Evolutionary conservation across 2,113 vertebrate species (phyloP), one percentile per base, ranked within the genome.

Genomic region (Gracilinanus agilis): DNA sequence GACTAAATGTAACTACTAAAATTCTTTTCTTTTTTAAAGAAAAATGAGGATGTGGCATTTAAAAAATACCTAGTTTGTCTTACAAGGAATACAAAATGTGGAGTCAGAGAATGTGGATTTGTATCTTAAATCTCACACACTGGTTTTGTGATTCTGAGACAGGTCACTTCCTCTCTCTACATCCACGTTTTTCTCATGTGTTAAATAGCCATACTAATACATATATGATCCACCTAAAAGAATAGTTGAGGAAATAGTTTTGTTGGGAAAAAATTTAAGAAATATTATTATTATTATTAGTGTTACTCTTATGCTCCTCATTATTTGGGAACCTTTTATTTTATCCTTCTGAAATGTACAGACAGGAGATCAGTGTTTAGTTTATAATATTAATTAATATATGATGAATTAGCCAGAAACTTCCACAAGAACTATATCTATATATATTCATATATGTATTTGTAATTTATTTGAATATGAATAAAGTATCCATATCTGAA

Each of bases 391-490:
- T 67, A 27, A 75, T 19, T 40, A 44, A 44, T 0, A 3, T n/a
- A 19, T n/a, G n/a, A 44, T 88, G 29, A 23, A 93, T 75, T 91
- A 40, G 61, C 4, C 13, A 58, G 24, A 54, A 24, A n/a, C 3
- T 55, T 58, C 12, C 61, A 23, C 34, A 61, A 54, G n/a, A 92
- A 10, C 44, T 94, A 89, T 83, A 90, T 54, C 9, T 1, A 96
- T 23, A 49, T 49, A 49, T 49, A 49, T 5, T 3, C 5, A 49
- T 49, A 49, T 49, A 49, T 49, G n/a, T 92, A 56, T 93, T 19
- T 67, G 44, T 54, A 91, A 88, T 91, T 93, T 4, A 95, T 75
- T 6, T 83, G 89, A 94, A 58, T 92, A 11, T 44, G 4, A 93
- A 44, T 96, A 54, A 95, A 61, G 3, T 2, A 75, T 55, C 90